phyloP scores from a whole-genome alignment of 2,888 invertebrate genomes.

The Dorcus hopei region DNA sequence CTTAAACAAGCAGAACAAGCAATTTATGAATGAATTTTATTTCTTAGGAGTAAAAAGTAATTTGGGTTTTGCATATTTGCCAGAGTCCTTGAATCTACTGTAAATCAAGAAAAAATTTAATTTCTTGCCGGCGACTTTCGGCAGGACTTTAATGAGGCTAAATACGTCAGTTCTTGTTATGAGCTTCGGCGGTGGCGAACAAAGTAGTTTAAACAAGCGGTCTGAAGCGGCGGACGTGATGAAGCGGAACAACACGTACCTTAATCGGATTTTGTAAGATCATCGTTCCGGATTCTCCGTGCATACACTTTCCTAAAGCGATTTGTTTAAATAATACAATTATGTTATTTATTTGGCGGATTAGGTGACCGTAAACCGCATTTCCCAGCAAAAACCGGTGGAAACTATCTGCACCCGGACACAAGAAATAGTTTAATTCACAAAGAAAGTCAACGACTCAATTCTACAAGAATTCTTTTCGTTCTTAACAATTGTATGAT shows the following conservation, averaged over 20 bases:
- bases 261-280: constrained; percentile 11
- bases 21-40: too few species aligned
- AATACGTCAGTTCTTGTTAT: neutral
- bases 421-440: too few species aligned
- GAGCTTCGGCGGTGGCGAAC: neutral
- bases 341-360: neutral
- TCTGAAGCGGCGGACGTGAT: constrained; percentile 7
- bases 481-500: too few species aligned
- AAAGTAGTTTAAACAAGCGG: constrained; percentile 6
- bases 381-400: too few species aligned
- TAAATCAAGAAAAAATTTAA: too few species aligned
- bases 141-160: neutral
- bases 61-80: too few species aligned
- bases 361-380: neutral
- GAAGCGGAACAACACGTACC: constrained; percentile 9
- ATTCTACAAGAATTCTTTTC: too few species aligned
- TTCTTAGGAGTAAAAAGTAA: too few species aligned
- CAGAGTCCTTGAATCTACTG: too few species aligned
- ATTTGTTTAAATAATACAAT: constrained; percentile 3
- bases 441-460: too few species aligned
- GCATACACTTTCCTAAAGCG: constrained; percentile 2
- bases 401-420: too few species aligned
- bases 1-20: neutral
- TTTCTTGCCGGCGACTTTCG: neutral
- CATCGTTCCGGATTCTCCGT: constrained; percentile 3